Evolutionary conservation across 2,888 invertebrate species (phyloP).

Genomic region (Limnephilus marmoratus): DNA sequence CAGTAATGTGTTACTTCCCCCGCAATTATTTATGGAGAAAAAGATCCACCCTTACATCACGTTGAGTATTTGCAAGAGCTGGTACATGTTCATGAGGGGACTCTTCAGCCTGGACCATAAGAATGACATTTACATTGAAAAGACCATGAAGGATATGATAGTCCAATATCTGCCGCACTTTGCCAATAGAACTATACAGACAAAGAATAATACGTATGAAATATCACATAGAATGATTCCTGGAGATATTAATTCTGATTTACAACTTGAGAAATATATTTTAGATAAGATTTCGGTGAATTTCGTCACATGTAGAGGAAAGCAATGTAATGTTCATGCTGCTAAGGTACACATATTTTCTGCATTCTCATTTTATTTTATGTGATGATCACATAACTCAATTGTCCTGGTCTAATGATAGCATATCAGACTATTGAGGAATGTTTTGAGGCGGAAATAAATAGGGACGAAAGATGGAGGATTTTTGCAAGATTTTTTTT

Average conservation of each 20-base stretch:
- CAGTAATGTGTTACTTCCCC: constrained; percentile 71
- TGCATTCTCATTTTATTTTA: background rate
- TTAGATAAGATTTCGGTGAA: constrained; percentile 64
- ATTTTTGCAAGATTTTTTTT: too few relatives aligned
- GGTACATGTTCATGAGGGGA: constrained; percentile 72
- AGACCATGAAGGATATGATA: constrained; percentile 71
- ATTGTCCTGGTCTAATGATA: too few relatives aligned
- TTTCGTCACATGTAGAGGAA: constrained; percentile 67
- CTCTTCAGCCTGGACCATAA: constrained; percentile 70
- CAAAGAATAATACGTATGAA: constrained; percentile 58
- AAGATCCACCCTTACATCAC: constrained; percentile 69
- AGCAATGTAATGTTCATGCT: constrained; percentile 66
- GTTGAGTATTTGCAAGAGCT: constrained; percentile 70
- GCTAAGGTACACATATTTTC: constrained; percentile 64
- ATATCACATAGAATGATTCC: constrained; percentile 62
- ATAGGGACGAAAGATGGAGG: too few relatives aligned
- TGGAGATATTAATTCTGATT: constrained; percentile 58
- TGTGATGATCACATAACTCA: too few relatives aligned
- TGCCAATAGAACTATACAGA: constrained; percentile 64
- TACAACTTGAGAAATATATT: constrained; percentile 64
- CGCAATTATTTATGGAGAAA: constrained; percentile 71
- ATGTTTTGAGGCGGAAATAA: too few relatives aligned
- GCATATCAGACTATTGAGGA: too few relatives aligned
- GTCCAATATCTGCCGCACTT: constrained; percentile 68
- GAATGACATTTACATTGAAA: constrained; percentile 70